Conservation (phyloP, 2,888 invertebrate genomes). For the Mesorhabditis spiculigera region DNA sequence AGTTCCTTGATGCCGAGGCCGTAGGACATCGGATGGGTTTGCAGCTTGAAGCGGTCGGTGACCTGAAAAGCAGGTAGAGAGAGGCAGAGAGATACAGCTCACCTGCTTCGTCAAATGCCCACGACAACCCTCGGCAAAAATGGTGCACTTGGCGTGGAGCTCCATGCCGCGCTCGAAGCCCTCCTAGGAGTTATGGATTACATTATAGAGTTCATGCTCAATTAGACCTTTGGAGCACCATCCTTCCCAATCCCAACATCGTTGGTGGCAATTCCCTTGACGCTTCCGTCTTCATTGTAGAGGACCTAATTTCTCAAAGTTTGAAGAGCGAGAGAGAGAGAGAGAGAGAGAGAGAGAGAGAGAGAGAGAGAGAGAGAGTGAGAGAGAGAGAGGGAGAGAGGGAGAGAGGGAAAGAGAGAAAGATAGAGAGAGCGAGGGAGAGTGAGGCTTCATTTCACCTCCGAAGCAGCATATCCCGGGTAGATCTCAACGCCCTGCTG, state of each 20-base stretch:
- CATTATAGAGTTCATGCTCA: neutral
- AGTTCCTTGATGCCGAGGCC: constrained; percentile 88
- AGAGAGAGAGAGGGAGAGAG: too few species aligned
- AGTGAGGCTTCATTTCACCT: constrained; percentile 17
- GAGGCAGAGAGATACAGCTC: neutral
- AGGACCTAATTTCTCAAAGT: constrained; percentile 61
- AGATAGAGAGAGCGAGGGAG: too few species aligned
- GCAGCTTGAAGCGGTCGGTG: constrained; percentile 75
- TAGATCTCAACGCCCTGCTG: constrained; percentile 90
- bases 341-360: too few species aligned
- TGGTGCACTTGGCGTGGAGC: constrained; percentile 90
- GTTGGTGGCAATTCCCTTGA: constrained; percentile 69
- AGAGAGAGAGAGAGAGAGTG: too few species aligned
- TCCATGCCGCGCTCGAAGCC: constrained; percentile 95
- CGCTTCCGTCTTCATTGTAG: constrained; percentile 83
- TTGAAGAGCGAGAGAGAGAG: neutral
- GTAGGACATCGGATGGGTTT: constrained; percentile 68
- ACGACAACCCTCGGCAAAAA: constrained; percentile 97
- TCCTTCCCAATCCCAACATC: constrained; percentile 97
- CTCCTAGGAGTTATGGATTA: constrained; percentile 27
- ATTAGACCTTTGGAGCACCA: constrained; percentile 78
- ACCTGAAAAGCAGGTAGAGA: constrained; percentile 60
- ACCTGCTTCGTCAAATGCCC: constrained; percentile 88
- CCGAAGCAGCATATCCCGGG: constrained; percentile 68
- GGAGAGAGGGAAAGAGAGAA: too few species aligned